A percentile compares a stretch with the other conserved stretches of the same genome.
Evolutionary conservation across 1,140 invertebrate species (phyloP).

Genomic region (Hyles euphorbiae): DNA sequence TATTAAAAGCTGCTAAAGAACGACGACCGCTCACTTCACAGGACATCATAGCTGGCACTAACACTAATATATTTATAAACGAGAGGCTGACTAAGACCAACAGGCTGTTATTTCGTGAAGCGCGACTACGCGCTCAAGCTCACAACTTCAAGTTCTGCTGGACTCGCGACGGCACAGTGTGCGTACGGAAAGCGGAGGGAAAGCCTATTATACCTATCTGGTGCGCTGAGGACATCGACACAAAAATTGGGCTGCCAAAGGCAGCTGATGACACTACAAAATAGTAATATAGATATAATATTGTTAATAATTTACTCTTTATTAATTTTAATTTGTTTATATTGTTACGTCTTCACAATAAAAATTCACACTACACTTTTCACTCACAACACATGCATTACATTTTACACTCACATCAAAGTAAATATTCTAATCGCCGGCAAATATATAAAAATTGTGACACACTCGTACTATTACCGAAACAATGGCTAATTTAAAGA

Average conservation of each 20-base stretch:
- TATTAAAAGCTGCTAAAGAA: constrained; percentile 5
- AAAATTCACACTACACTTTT: background rate
- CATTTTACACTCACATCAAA: no score
- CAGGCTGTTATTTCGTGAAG: constrained; percentile 9
- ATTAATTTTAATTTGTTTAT: no score
- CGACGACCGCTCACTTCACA: constrained; percentile 3
- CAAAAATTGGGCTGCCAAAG: background rate
- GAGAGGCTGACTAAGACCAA: constrained; percentile 5
- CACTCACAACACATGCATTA: no score
- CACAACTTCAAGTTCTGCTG: constrained; percentile 9
- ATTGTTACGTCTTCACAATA: no score
- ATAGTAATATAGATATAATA: no score
- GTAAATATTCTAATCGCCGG: no score
- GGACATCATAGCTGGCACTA: background rate
- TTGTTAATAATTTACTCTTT: no score
- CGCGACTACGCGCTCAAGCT: background rate
- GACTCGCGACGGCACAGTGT: constrained; percentile 1
- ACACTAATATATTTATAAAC: background rate
- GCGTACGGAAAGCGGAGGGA: constrained; percentile 1
- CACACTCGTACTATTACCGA: no score
- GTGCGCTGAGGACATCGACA: background rate
- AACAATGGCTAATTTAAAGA: no score
- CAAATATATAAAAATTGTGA: no score
- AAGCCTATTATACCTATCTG: background rate
- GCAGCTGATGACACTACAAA: background rate